These are phyloP conservation scores for Torymus aiolomorphi DNA, from an alignment of 2,888 invertebrate genomes.

Conservation along the genomic window DNA sequence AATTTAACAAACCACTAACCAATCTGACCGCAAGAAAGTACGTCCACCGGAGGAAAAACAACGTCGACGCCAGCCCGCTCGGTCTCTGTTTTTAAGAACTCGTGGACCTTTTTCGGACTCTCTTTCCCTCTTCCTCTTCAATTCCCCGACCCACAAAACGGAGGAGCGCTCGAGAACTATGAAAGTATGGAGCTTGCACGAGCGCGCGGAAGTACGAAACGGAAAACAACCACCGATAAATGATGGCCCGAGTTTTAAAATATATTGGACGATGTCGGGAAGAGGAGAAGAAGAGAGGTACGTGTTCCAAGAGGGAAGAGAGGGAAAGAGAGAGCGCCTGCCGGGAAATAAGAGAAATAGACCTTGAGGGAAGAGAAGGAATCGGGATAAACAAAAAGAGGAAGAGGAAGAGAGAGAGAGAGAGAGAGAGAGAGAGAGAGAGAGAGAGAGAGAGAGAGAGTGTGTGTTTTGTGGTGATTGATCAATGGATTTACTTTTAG, in stretches of 20 bases:
- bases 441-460: neutral
- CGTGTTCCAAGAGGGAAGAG: neutral
- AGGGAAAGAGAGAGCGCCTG: slow-evolving; percentile 18
- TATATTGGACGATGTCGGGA: slow-evolving; percentile 48
- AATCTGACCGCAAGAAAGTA: no score
- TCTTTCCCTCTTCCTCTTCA: slow-evolving; percentile 32
- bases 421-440: neutral
- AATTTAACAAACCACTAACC: no score
- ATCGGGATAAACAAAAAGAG: slow-evolving; percentile 27
- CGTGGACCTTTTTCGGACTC: neutral
- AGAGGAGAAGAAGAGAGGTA: slow-evolving; percentile 10
- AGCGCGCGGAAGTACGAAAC: slow-evolving; percentile 57
- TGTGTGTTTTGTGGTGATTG: neutral
- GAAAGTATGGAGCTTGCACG: slow-evolving; percentile 29
- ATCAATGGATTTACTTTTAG: slow-evolving; percentile 25
- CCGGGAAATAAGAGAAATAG: neutral
- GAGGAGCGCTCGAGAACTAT: slow-evolving; percentile 31
- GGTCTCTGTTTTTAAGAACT: slow-evolving; percentile 45
- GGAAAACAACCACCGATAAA: slow-evolving; percentile 61
- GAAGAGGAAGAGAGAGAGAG: neutral
- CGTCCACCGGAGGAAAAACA: neutral
- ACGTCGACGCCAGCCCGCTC: slow-evolving; percentile 8
- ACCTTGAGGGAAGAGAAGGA: slow-evolving; percentile 1
- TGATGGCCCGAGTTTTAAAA: slow-evolving; percentile 60
- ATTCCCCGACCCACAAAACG: slow-evolving; percentile 43